Evolutionary conservation across 2,113 vertebrate genomes (phyloP).

Genomic region (Petaurus breviceps): DNA sequence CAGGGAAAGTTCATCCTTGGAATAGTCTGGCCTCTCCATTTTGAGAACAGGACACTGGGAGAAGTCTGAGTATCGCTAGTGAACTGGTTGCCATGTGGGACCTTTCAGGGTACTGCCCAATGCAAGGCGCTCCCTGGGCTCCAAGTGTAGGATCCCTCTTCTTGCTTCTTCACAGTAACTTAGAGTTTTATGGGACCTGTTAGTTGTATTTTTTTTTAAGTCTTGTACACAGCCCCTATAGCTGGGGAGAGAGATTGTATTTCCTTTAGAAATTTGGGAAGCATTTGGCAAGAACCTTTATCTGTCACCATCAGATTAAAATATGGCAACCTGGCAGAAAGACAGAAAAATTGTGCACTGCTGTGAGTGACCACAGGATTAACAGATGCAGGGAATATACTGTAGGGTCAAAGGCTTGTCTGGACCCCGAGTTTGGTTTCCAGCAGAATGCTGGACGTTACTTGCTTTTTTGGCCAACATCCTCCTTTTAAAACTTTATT

Average conservation of each 20-base stretch:
- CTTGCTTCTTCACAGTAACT: not conserved
- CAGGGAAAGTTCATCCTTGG: not conserved
- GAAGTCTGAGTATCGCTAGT: not conserved
- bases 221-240: not conserved
- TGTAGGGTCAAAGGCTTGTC: not conserved
- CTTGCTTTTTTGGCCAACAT: constrained; percentile 7
- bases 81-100: not conserved
- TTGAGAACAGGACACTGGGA: constrained; percentile 5
- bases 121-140: no score
- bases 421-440: not conserved
- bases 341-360: not conserved
- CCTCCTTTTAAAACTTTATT: constrained; percentile 8
- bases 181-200: not conserved
- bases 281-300: constrained; percentile 13
- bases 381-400: not conserved
- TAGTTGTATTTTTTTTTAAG: not conserved
- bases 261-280: constrained; percentile 21
- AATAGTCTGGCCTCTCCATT: constrained; percentile 17
- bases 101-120: not conserved
- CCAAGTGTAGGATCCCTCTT: not conserved
- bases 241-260: not conserved
- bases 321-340: not conserved
- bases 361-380: not conserved
- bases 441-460: constrained; percentile 26
- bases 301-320: not conserved